Evolutionary conservation across 1,140 invertebrate species (phyloP).

Genomic region (Carposina sasakii): DNA sequence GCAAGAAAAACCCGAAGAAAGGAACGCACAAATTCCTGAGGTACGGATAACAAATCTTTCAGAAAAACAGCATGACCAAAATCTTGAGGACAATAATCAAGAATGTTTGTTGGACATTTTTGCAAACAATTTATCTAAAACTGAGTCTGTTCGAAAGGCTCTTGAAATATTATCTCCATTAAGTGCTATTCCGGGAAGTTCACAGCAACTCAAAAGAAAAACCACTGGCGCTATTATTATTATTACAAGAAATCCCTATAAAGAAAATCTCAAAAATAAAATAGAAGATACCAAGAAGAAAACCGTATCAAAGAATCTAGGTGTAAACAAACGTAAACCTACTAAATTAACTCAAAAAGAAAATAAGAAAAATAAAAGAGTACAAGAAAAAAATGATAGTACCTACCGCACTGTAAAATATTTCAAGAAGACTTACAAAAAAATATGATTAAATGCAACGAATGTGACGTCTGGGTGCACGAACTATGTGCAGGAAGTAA

Average conservation of each 20-base stretch:
- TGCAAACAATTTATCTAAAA: background rate
- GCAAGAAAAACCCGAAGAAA: background rate
- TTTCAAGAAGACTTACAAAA: background rate
- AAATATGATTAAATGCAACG: conserved; percentile 1
- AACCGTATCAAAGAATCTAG: background rate
- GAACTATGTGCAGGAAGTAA: conserved; percentile 5
- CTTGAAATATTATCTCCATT: background rate
- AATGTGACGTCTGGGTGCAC: conserved; percentile 3
- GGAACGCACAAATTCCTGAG: background rate
- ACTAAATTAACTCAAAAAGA: background rate
- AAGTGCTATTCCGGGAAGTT: background rate
- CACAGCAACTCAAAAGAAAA: background rate
- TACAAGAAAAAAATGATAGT: background rate
- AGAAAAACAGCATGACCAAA: background rate
- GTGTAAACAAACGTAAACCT: background rate
- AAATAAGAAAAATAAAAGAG: background rate
- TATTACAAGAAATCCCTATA: background rate
- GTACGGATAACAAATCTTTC: background rate
- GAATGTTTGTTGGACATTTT: background rate
- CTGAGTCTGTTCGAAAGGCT: background rate
- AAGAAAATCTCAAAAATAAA: background rate
- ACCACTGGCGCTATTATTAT: background rate
- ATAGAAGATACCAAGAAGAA: conserved; percentile 1
- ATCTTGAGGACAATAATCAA: background rate
- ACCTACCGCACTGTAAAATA: background rate